Evolutionary conservation across 2,797 vertebrate species (phyloP).

Genomic region (Phrynocephalus vlangalii): DNA sequence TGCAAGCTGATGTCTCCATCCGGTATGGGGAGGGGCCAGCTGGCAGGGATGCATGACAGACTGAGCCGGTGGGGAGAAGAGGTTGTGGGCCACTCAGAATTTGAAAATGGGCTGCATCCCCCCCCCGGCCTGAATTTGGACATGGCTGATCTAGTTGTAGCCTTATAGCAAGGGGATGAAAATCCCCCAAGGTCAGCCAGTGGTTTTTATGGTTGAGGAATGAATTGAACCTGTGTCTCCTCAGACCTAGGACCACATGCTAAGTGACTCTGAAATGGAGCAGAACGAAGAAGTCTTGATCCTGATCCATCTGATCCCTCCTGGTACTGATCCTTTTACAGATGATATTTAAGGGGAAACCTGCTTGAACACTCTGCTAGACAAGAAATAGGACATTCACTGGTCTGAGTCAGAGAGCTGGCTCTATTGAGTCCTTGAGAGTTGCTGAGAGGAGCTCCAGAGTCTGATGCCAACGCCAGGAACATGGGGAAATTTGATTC

Average conservation of each 20-base stretch:
- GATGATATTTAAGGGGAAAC: background rate
- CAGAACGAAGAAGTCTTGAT: background rate
- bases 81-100: too few relatives aligned
- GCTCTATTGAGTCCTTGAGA: background rate
- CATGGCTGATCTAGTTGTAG: too few relatives aligned
- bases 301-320: background rate
- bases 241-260: too few relatives aligned
- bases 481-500: background rate
- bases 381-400: conserved; percentile 29
- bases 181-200: background rate
- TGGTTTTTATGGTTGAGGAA: background rate
- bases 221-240: background rate
- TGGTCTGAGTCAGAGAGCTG: conserved; percentile 6
- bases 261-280: too few relatives aligned
- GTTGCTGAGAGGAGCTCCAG: conserved; percentile 10
- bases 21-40: too few relatives aligned
- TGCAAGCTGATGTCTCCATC: too few relatives aligned
- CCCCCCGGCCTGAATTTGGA: too few relatives aligned
- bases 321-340: background rate
- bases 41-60: too few relatives aligned
- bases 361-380: background rate
- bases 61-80: too few relatives aligned
- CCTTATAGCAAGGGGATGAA: too few relatives aligned
- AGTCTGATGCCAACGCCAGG: conserved; percentile 28
- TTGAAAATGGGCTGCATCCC: too few relatives aligned